phyloP scores from a whole-genome alignment of 2,113 vertebrate species.

The Cyprinus carpio region DNA sequence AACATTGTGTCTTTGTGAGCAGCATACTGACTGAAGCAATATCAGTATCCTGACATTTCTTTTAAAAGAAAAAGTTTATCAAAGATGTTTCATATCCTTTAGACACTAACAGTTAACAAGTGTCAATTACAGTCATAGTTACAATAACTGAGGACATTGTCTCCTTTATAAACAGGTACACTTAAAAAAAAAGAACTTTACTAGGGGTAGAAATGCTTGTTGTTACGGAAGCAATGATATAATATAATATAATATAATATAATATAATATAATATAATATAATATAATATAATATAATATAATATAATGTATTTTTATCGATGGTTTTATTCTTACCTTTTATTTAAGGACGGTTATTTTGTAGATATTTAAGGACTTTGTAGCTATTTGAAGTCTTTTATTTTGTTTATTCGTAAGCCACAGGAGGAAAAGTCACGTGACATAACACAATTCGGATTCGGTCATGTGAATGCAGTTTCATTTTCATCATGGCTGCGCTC shows the following conservation, averaged over 20 bases:
- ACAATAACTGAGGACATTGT: too few relatives aligned
- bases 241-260: too few relatives aligned
- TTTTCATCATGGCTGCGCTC: background rate
- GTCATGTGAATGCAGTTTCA: conserved; percentile 16
- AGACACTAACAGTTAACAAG: too few relatives aligned
- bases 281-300: background rate
- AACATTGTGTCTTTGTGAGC: background rate
- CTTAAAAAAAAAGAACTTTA: too few relatives aligned
- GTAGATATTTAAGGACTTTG: background rate
- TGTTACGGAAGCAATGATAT: too few relatives aligned
- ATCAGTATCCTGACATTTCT: too few relatives aligned
- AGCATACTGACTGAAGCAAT: background rate
- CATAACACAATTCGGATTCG: background rate
- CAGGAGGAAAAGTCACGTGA: background rate
- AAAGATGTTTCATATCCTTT: too few relatives aligned
- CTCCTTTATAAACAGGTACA: too few relatives aligned
- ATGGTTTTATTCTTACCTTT: background rate
- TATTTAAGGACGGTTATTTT: conserved; percentile 30
- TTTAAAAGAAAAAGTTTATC: background rate
- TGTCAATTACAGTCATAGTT: too few relatives aligned
- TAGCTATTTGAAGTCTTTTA: background rate
- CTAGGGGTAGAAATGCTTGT: too few relatives aligned
- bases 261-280: background rate
- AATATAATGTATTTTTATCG: background rate
- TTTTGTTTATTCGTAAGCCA: background rate